A percentile compares a stretch with the other conserved stretches of the same genome.
Conservation (phyloP, 2,888 invertebrate genomes). For the Plebejus anna region DNA sequence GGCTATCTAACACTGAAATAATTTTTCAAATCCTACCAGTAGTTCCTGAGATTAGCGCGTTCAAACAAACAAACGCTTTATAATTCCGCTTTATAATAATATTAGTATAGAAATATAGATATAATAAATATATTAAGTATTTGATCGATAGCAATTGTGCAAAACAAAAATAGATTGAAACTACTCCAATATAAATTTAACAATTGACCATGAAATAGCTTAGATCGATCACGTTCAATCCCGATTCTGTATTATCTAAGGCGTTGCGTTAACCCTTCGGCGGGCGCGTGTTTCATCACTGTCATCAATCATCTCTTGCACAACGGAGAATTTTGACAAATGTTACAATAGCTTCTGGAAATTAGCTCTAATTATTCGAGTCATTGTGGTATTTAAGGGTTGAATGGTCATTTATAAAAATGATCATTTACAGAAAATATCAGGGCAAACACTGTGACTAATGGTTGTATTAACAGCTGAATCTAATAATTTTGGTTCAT, state of each 20-base stretch:
- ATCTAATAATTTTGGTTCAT: slow-evolving; percentile 19
- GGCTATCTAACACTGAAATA: too few species aligned
- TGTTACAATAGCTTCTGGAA: slow-evolving; percentile 58
- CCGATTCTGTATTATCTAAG: slow-evolving; percentile 51
- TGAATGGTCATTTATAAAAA: slow-evolving; percentile 11
- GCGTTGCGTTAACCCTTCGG: slow-evolving; percentile 16
- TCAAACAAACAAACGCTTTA: too few species aligned
- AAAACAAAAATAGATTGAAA: neutral
- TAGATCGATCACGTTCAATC: slow-evolving; percentile 46
- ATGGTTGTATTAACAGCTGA: slow-evolving; percentile 18
- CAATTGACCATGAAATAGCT: slow-evolving; percentile 14
- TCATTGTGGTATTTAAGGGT: slow-evolving; percentile 19
- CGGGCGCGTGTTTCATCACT: slow-evolving; percentile 27
- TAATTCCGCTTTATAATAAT: too few species aligned
- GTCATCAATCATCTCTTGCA: slow-evolving; percentile 70
- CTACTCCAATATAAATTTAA: slow-evolving; percentile 14
- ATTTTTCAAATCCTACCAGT: too few species aligned
- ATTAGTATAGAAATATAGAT: too few species aligned
- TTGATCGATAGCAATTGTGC: slow-evolving; percentile 6
- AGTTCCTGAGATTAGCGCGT: too few species aligned
- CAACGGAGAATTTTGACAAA: slow-evolving; percentile 64
- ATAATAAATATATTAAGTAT: neutral
- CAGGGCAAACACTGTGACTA: slow-evolving; percentile 25
- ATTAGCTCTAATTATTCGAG: slow-evolving; percentile 68
- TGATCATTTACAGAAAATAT: slow-evolving; percentile 4